Percentiles rank a stretch among this genome's conserved stretches.
phyloP scores from a whole-genome alignment of 2,113 vertebrate species.

The Austrofundulus limnaeus region DNA sequence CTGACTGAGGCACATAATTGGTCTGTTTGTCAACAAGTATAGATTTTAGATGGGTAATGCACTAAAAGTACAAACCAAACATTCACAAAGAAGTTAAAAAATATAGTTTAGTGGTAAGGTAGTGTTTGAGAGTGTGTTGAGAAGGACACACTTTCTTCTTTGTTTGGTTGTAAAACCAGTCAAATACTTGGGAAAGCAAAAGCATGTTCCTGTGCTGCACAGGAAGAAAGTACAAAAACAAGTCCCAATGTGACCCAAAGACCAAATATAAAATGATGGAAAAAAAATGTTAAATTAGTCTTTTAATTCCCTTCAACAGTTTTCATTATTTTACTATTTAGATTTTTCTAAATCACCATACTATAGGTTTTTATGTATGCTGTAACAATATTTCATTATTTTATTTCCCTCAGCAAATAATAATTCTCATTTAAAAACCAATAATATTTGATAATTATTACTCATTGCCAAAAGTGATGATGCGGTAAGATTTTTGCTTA shows the following conservation, averaged over 20 bases:
- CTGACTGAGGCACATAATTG: background rate
- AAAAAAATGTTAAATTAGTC: no score
- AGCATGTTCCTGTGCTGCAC: background rate
- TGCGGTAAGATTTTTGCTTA: no score
- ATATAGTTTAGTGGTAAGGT: constrained; percentile 8
- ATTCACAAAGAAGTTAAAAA: constrained; percentile 3
- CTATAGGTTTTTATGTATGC: background rate
- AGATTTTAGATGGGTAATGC: constrained; percentile 1
- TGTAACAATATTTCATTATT: background rate
- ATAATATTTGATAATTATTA: background rate
- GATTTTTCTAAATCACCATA: background rate
- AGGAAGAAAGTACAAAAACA: constrained; percentile 4
- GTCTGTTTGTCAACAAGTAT: constrained; percentile 7
- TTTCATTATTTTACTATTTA: background rate
- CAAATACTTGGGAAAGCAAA: constrained; percentile 17
- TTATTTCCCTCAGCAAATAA: background rate
- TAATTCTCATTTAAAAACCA: background rate
- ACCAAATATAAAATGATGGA: constrained; percentile 10
- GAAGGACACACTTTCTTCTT: constrained; percentile 26
- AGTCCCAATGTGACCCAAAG: constrained; percentile 5
- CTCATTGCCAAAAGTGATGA: no score
- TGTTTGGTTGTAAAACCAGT: constrained; percentile 40
- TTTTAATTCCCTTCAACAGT: background rate
- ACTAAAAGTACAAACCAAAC: constrained; percentile 20
- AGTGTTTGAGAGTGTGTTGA: constrained; percentile 7